A percentile compares a stretch with the other conserved stretches of the same genome.
These are phyloP conservation scores for Heliconius ismenius DNA, from an alignment of 2,888 invertebrate genomes.

Conservation along the genomic window DNA sequence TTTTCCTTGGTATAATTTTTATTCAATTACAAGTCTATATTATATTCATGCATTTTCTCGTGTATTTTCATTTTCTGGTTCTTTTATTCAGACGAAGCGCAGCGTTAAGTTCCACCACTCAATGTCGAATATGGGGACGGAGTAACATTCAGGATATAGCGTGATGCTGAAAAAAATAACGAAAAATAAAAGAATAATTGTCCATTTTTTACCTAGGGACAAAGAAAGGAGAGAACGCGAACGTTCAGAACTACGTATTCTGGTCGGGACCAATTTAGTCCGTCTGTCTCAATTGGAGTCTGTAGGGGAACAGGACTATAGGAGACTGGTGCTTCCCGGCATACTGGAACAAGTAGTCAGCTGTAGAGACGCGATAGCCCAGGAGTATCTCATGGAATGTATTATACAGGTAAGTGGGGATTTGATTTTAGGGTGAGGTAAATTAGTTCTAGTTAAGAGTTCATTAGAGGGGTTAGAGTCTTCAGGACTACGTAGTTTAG, in stretches of 20 bases:
- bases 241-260: slow-evolving; percentile 95
- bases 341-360: slow-evolving; percentile 99
- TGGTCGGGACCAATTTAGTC: slow-evolving; percentile 99
- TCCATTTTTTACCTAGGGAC: slow-evolving; percentile 81
- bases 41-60: too few relatives aligned
- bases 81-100: too few relatives aligned
- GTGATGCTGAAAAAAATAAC: neutral
- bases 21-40: too few relatives aligned
- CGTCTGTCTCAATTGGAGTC: slow-evolving; percentile 97
- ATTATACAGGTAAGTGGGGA: slow-evolving; percentile 92
- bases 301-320: slow-evolving; percentile 95
- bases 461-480: too few relatives aligned
- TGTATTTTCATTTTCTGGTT: too few relatives aligned
- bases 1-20: too few relatives aligned
- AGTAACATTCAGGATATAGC: neutral
- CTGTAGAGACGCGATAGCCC: slow-evolving; percentile 98
- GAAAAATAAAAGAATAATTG: neutral
- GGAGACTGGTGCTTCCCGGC: slow-evolving; percentile 94
- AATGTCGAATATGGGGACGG: too few relatives aligned
- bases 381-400: slow-evolving; percentile 99
- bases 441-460: neutral
- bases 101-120: too few relatives aligned
- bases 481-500: too few relatives aligned
- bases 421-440: neutral
- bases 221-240: slow-evolving; percentile 94